Conservation (phyloP, 2,113 vertebrate genomes). For the Lamprotornis superbus region DNA sequence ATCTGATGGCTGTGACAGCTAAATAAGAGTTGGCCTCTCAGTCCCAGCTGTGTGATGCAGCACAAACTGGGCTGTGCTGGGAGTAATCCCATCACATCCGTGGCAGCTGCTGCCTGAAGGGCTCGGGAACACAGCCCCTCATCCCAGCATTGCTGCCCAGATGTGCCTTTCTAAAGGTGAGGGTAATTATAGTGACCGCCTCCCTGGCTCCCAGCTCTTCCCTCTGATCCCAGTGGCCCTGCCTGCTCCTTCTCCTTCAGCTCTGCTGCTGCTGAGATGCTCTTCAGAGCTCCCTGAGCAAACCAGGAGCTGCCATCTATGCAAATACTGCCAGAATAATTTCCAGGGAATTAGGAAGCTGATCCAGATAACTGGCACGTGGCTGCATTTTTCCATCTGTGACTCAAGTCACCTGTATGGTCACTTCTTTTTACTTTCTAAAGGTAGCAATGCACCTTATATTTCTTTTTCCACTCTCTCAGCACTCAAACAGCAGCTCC, state of each 20-base stretch:
- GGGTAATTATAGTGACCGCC: neutral
- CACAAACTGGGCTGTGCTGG: neutral
- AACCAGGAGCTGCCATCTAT: neutral
- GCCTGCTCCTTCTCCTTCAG: neutral
- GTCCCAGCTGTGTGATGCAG: neutral
- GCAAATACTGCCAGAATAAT: neutral
- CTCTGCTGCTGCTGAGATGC: neutral
- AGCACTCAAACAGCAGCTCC: neutral
- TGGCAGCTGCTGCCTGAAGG: neutral
- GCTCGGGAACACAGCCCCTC: fast-evolving
- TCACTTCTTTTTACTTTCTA: neutral
- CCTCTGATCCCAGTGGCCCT: neutral
- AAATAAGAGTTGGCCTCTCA: neutral
- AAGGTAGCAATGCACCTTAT: conserved; percentile 4
- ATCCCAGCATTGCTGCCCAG: fast-evolving
- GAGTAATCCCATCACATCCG: neutral
- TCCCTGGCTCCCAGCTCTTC: neutral
- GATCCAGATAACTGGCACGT: neutral
- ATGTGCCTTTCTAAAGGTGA: neutral
- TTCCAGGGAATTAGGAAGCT: conserved; percentile 17
- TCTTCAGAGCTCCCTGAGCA: neutral
- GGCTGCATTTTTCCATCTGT: neutral
- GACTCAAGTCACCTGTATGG: neutral
- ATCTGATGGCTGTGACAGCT: neutral
- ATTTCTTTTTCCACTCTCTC: neutral